Evolutionary conservation across 2,113 vertebrate species (phyloP), one percentile per base, ranked within the genome.

Genomic region (Talpa occidentalis): DNA sequence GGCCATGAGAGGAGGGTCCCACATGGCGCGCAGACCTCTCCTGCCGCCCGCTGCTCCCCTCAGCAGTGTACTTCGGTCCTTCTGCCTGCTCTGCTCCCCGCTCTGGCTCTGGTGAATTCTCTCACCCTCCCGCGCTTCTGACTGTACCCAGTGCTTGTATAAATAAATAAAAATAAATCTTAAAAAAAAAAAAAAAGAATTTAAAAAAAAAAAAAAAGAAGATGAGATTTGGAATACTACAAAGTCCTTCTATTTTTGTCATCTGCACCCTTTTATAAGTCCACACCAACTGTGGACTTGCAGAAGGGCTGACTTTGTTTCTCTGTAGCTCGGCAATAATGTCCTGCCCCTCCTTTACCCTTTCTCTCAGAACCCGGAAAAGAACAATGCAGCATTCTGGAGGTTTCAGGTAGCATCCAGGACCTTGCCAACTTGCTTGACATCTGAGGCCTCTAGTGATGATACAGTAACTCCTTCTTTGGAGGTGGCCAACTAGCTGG

Each of bases 321-420:
- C 56, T 93, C 95, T 73, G 54, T 14, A 32, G 15, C 62, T 52
- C 72, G 60, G 70, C 84, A 70, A 0, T 7, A 96, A 93, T 72
- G 52, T 64, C 17, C 3, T 79, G 47, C 67, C 30, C 84, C 83
- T 85, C 69, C 59, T 42, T 92, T 66, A 59, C 28, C 60, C 44
- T 93, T 62, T 76, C 30, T 90, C 80, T 87, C 66, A 44, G 86
- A 90, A 88, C 76, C 81, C 78, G 37, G 59, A 66, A 79, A 85
- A 88, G 52, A 95, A 96, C 94, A 92, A 76, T 80, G 88, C 14
- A 24, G 78, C 5, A 0, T 82, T 94, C 77, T 80, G 69, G 73
- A 88, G 88, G 93, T 97, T 91, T 97, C 94, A 89, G 88, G 88
- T 96, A 77, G 93, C 93, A 78, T n/a, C 81, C 77, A 88, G 87